These are phyloP conservation scores for Enhydra lutris DNA, from an alignment of 2,113 vertebrate genomes.

Conservation along the genomic window DNA sequence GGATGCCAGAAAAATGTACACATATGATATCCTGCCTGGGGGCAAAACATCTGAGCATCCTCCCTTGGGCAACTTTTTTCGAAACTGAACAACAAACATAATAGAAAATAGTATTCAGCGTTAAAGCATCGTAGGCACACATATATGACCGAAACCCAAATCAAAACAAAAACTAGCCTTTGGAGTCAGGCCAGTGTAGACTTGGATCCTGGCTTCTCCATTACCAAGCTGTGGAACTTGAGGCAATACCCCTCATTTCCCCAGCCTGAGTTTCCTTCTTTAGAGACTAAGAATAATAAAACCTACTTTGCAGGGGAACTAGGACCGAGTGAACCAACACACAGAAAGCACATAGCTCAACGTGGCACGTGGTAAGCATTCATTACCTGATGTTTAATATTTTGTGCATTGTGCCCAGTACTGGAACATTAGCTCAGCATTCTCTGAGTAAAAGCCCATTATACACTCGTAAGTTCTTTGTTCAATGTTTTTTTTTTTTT, in stretches of 20 bases:
- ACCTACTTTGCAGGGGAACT: fast-evolving
- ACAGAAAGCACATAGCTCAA: background rate
- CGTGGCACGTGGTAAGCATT: fast-evolving
- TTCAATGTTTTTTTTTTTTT: background rate
- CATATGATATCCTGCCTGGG: background rate
- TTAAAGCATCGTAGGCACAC: background rate
- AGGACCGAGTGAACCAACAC: background rate
- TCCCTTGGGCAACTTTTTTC: background rate
- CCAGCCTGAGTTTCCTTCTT: background rate
- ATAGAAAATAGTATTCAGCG: background rate
- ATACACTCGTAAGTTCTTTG: background rate
- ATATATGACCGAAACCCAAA: background rate
- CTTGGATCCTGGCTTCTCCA: background rate
- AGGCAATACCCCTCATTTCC: background rate
- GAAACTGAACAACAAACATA: background rate
- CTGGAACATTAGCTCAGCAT: background rate
- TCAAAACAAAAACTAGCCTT: background rate
- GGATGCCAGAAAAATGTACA: background rate
- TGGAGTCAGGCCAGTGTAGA: background rate
- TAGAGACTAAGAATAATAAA: background rate
- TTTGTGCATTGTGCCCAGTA: background rate
- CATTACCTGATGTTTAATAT: background rate
- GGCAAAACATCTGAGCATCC: background rate
- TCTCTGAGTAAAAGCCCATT: background rate
- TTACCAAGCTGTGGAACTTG: background rate